phyloP scores from a whole-genome alignment of 2,113 vertebrate species.

The Misgurnus mizolepis region DNA sequence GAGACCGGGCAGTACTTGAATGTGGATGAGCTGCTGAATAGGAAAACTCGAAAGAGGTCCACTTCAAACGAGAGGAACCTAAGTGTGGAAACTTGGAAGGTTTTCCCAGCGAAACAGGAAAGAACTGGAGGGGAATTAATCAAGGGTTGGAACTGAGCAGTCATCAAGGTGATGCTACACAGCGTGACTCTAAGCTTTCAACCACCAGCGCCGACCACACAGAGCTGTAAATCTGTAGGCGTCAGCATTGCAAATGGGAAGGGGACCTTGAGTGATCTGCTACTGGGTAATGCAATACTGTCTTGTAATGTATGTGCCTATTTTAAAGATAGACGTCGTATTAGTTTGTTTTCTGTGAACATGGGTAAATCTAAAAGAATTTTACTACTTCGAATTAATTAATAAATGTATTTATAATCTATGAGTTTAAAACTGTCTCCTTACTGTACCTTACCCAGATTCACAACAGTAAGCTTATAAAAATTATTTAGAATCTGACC shows the following conservation, averaged over 20 bases:
- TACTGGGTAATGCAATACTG: background rate
- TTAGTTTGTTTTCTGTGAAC: background rate
- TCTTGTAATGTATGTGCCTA: background rate
- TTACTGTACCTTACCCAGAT: no score
- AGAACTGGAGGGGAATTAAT: conserved; percentile 31
- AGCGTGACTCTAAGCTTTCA: conserved; percentile 9
- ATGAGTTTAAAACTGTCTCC: no score
- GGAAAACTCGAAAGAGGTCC: background rate
- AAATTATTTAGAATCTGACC: no score
- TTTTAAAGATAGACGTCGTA: background rate
- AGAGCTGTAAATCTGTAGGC: conserved; percentile 10
- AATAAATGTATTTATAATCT: no score
- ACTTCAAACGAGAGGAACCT: conserved; percentile 18
- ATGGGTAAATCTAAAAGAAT: no score
- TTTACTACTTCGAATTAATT: no score
- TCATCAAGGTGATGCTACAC: conserved; percentile 38
- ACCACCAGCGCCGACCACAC: conserved; percentile 6
- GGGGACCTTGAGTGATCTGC: conserved; percentile 9
- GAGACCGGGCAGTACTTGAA: conserved; percentile 1
- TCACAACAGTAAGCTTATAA: no score
- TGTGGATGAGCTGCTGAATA: conserved; percentile 10
- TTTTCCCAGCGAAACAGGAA: conserved; percentile 29
- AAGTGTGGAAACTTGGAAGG: conserved; percentile 25
- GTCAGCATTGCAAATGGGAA: conserved; percentile 29
- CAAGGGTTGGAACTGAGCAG: conserved; percentile 17